phyloP scores from a whole-genome alignment of 2,888 invertebrate genomes.

The Drosophila monieri region DNA sequence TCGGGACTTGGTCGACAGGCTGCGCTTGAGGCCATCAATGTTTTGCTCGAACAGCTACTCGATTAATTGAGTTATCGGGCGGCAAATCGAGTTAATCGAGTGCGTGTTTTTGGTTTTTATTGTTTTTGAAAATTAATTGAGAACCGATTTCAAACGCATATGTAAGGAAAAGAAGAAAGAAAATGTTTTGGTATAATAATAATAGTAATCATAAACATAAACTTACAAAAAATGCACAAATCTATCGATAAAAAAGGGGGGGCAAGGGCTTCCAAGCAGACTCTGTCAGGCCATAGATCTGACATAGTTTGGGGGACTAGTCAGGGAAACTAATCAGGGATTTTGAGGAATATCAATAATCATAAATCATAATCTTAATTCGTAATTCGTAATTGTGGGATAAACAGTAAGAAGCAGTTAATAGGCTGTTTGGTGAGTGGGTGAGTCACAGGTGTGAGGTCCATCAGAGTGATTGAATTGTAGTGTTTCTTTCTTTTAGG shows the following conservation, averaged over 20 bases:
- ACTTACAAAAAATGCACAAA: conserved; percentile 19
- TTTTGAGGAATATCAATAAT: no score
- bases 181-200: conserved; percentile 47
- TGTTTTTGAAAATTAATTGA: conserved; percentile 26
- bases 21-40: conserved; percentile 93
- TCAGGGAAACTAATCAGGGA: no score
- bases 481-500: no score
- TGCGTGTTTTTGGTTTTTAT: conserved; percentile 16
- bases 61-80: conserved; percentile 19
- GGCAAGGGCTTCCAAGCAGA: not conserved
- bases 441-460: conserved; percentile 25
- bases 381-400: conserved; percentile 7
- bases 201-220: conserved; percentile 34
- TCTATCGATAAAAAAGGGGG: conserved; percentile 7
- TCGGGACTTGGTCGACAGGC: conserved; percentile 90
- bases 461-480: no score
- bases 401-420: conserved; percentile 30
- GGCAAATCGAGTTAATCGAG: conserved; percentile 7
- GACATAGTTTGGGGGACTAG: conserved; percentile 8
- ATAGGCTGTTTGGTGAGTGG: conserved; percentile 32
- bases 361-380: conserved; percentile 5
- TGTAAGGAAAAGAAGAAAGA: conserved; percentile 73
- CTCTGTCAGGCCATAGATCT: conserved; percentile 16
- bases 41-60: conserved; percentile 93
- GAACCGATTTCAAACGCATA: conserved; percentile 49